Base-by-base conservation (phyloP, 2,797 vertebrate genomes). In the Rhabdomys pumilio region DNA sequence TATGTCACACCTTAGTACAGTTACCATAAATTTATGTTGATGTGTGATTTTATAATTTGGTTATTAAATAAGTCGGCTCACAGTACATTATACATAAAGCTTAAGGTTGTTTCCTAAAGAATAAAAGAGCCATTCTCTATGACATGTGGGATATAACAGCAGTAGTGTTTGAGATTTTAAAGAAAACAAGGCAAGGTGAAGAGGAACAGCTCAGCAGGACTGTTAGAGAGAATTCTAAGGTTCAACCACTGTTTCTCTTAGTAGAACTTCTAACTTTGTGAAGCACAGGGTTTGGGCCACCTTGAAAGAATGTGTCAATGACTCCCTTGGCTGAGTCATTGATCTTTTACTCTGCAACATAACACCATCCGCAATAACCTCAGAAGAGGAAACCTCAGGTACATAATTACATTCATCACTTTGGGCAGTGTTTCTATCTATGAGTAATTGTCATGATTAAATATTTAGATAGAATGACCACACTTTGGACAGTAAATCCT, bases 171-270 rank as follows among this genome's bases (percentile, higher is more conserved):
- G 12, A 3, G 83, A 76, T 76, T 83, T 93, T 89, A 92, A 65
- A 80, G 31, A 50, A 94, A 95, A 3, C 4, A 59, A 79, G 24
- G 31, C n/a, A 53, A 94, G 2, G 63, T 80, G 19, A 44, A 61
- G 5, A 53, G 85, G 89, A 84, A 95, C 65, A 76, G 84, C 65
- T 96, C 83, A 83, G n/a, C 82, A 73, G 20, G 94, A 41, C 63
- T 88, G 59, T 57, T 29, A 22, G 4, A 79, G 26, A 86, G 61
- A 89, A 47, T 89, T 96, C 69, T 34, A 79, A 90, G 77, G 29
- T 61, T 72, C 7, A 12, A 47, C 73, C 41, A 11, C 57, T 95
- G 65, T 81, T 96, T 92, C 77, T 77, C 34, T 94, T 94, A 90
- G 94, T 84, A 77, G 26, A 91, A 44, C 47, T 81, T 91, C 44